Evolutionary conservation across 2,113 vertebrate species (phyloP).

Genomic region (Neoarius graeffei): DNA sequence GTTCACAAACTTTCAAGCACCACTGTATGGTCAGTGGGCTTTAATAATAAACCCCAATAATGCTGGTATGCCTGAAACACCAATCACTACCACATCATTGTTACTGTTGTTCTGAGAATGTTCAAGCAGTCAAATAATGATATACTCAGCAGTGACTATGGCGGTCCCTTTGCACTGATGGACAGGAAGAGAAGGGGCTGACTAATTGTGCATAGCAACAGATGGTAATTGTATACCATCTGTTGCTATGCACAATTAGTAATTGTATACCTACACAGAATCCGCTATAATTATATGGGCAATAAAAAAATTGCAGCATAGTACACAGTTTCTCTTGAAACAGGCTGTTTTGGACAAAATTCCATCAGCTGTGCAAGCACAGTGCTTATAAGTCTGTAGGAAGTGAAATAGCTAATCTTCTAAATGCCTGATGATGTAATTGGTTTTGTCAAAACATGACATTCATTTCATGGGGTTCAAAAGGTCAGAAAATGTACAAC

Average conservation of each 20-base stretch:
- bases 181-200: neutral
- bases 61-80: neutral
- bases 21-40: neutral
- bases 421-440: neutral
- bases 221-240: no score
- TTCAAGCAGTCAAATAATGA: neutral
- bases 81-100: neutral
- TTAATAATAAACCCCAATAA: neutral
- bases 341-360: neutral
- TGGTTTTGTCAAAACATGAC: neutral
- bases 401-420: neutral
- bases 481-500: neutral
- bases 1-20: no score
- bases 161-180: neutral
- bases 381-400: neutral
- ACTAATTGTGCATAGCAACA: conserved; percentile 8
- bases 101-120: neutral
- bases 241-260: neutral
- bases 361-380: neutral
- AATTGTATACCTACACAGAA: neutral
- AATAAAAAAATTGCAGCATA: neutral
- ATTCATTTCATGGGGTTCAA: neutral
- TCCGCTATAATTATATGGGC: neutral
- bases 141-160: neutral
- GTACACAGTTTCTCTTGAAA: neutral